Conservation (phyloP, 2,113 vertebrate species). For the Corvus moneduloides region DNA sequence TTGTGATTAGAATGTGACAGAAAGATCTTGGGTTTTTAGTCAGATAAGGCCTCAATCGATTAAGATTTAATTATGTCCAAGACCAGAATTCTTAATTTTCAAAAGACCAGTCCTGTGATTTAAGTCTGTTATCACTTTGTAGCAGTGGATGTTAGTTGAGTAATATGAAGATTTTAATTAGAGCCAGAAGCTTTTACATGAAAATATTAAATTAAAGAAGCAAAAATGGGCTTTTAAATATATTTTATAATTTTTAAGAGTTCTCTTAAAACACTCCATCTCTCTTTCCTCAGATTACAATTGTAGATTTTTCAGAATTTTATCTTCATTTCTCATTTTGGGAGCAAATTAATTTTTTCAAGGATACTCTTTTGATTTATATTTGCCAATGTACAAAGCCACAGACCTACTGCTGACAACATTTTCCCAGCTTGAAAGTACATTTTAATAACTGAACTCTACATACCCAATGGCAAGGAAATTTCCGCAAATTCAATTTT, state of each 20-base stretch:
- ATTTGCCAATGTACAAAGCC: background rate
- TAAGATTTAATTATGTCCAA: background rate
- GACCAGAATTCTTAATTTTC: background rate
- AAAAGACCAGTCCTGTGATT: background rate
- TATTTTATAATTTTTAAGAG: background rate
- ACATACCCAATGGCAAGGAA: background rate
- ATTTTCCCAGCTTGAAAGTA: background rate
- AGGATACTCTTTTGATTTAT: background rate
- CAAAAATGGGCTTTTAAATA: background rate
- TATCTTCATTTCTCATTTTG: background rate
- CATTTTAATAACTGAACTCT: constrained; percentile 5
- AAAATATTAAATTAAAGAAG: background rate
- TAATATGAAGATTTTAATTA: background rate
- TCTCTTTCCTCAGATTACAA: background rate
- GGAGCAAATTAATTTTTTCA: background rate
- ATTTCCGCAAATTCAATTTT: background rate
- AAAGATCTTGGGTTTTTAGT: background rate
- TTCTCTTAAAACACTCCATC: background rate
- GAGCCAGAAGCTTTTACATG: background rate
- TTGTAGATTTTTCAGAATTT: background rate
- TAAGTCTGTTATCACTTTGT: background rate
- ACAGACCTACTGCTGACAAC: background rate
- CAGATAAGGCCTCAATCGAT: background rate
- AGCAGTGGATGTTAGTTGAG: background rate
- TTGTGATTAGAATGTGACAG: background rate